These are phyloP conservation scores for Gorsachius goisagi DNA, from an alignment of 2,113 vertebrate genomes.

Conservation along the genomic window DNA sequence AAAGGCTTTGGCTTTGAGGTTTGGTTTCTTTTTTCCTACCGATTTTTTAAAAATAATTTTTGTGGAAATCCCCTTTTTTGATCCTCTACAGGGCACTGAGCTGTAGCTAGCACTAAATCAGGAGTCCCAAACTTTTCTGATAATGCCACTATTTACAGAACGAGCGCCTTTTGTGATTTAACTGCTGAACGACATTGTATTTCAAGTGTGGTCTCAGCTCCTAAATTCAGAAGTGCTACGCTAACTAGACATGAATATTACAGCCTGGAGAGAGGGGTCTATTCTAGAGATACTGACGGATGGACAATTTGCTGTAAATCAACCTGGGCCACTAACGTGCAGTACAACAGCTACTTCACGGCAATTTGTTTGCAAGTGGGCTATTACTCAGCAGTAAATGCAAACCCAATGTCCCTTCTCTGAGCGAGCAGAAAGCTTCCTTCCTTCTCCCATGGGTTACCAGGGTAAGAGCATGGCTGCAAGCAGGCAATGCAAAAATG, in stretches of 20 bases:
- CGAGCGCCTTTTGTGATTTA: neutral
- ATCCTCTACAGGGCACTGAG: neutral
- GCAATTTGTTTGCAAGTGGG: conserved; percentile 19
- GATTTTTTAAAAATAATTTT: neutral
- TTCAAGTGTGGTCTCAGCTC: conserved; percentile 1
- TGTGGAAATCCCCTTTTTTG: neutral
- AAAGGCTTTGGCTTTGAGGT: neutral
- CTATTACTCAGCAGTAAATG: neutral
- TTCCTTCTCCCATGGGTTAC: neutral
- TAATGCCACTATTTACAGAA: neutral
- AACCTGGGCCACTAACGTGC: neutral
- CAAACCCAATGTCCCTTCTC: neutral
- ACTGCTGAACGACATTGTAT: neutral
- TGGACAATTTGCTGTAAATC: conserved; percentile 27
- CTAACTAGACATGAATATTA: conserved; percentile 23
- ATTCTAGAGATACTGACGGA: conserved; percentile 1
- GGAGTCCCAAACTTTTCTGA: neutral
- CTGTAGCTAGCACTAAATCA: neutral
- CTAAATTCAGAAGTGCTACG: neutral
- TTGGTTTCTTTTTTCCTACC: neutral
- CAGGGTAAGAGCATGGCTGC: neutral
- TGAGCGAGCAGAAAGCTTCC: neutral
- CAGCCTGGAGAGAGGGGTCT: neutral
- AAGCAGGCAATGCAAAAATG: neutral
- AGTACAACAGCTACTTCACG: conserved; percentile 18